Evolutionary conservation across 30 jellyfish, hydroid and myxozoan genomes (phyloP).

Genomic region (Aurelia sp.): DNA sequence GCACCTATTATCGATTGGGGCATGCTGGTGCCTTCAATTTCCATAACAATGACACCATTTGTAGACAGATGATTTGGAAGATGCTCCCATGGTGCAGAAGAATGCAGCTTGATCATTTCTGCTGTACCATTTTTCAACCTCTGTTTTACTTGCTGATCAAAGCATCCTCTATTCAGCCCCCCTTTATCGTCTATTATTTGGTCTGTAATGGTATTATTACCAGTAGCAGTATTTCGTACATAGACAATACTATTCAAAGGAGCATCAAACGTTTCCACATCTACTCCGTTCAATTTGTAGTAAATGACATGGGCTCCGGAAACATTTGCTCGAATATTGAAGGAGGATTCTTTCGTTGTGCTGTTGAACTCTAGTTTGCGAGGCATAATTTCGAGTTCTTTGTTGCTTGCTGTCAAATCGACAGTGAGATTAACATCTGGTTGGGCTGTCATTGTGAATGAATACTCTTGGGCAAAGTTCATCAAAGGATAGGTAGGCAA

Average conservation of each 20-base stretch:
- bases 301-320: conserved; percentile 30
- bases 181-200: conserved; percentile 37
- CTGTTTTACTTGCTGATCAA: not conserved
- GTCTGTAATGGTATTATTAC: not conserved
- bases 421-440: conserved; percentile 41
- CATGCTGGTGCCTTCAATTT: conserved; percentile 28
- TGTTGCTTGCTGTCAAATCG: conserved; percentile 3
- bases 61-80: not conserved
- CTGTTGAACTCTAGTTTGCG: conserved; percentile 21
- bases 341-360: not conserved
- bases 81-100: conserved; percentile 59
- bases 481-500: conserved; percentile 51
- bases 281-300: conserved; percentile 23
- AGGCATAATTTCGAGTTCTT: conserved; percentile 11
- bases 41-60: conserved; percentile 48
- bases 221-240: not conserved
- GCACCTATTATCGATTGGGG: conserved; percentile 54
- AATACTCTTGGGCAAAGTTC: not conserved
- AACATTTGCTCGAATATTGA: conserved; percentile 12
- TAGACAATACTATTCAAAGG: conserved; percentile 35
- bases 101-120: not conserved
- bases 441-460: conserved; percentile 34
- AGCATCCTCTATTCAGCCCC: conserved; percentile 32
- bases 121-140: not conserved
- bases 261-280: conserved; percentile 27